Conservation (phyloP, 2,888 invertebrate species). For the Campopleginae sp. region DNA sequence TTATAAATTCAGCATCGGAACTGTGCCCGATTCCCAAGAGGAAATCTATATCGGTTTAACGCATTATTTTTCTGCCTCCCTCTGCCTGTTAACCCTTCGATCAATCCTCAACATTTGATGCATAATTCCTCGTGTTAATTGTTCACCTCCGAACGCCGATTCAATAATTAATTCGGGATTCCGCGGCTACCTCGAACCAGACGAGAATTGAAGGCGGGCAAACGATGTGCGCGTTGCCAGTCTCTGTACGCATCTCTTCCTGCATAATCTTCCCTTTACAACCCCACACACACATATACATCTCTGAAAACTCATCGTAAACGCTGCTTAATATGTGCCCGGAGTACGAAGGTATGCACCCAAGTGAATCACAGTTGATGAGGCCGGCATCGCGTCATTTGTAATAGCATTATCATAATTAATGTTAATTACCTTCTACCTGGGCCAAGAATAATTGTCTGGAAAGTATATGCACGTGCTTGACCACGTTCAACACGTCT, state of each 20-base stretch:
- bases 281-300: background rate
- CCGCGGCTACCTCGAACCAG: constrained; percentile 26
- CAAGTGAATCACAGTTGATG: constrained; percentile 54
- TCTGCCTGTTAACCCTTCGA: background rate
- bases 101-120: constrained; percentile 60
- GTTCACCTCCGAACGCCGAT: constrained; percentile 61
- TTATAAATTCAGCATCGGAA: constrained; percentile 37
- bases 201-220: background rate
- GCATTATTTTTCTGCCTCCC: background rate
- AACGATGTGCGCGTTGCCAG: background rate
- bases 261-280: constrained; percentile 10
- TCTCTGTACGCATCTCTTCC: background rate
- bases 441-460: constrained; percentile 23
- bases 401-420: constrained; percentile 47
- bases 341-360: constrained; percentile 4
- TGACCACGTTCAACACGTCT: background rate
- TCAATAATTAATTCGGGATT: constrained; percentile 69
- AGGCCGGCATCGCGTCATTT: constrained; percentile 45
- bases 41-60: constrained; percentile 20
- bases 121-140: constrained; percentile 69
- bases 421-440: constrained; percentile 37
- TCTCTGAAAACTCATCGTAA: background rate
- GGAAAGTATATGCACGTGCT: background rate
- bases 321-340: constrained; percentile 31
- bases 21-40: constrained; percentile 37